Base-by-base conservation (phyloP, 2,888 invertebrate species). In the Allolobophora icterica region DNA sequence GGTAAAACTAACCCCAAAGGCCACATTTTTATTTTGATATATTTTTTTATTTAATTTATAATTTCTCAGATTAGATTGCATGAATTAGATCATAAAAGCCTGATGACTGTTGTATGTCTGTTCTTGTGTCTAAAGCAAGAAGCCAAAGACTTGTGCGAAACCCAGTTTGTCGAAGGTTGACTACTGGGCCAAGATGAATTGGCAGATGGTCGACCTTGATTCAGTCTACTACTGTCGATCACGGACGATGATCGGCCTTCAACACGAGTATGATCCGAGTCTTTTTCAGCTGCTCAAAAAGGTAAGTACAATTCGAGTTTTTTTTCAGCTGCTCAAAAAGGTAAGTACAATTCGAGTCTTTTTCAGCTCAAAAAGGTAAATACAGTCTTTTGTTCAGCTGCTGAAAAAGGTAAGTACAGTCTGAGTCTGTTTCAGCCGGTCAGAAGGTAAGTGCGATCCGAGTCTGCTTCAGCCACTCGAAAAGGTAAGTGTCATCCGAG, bases 161-260 rank as follows among this genome's bases (percentile, higher is more conserved):
- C 87, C 87, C 33, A 34, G 35, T 17, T 17, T 87, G 87, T 35
- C 87, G 21, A 30, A 3, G 15, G 38, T 34, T 24, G 40, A 38
- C 34, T 91, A 90, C 71, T 87, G 35, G 42, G 91, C 87, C n/a
- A 84, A 90, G 42, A 52, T 91, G 45, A 91, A 91, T 87, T 91
- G 91, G 91, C 91, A 91, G 84, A 42, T 90, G 89, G 52, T 89
- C 19, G 91, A 90, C 71, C 38, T 91, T 5, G 40, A 91, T 34
- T 42, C 91, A 0, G 34, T 91, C 21, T 91, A 90, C 89, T 91
- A 91, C 34, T 91, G 91, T 17, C 52, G 91, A 52, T 90, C 90
- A 6, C 30, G 91, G 34, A 84, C 91, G n/a, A 91, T 71, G 84
- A 90, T 91, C 90, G 89, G 71, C 21, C 89, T 52, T 33, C 34